Evolutionary conservation across 2,888 invertebrate species (phyloP).

Genomic region (Rhagophthalmus giganteus): DNA sequence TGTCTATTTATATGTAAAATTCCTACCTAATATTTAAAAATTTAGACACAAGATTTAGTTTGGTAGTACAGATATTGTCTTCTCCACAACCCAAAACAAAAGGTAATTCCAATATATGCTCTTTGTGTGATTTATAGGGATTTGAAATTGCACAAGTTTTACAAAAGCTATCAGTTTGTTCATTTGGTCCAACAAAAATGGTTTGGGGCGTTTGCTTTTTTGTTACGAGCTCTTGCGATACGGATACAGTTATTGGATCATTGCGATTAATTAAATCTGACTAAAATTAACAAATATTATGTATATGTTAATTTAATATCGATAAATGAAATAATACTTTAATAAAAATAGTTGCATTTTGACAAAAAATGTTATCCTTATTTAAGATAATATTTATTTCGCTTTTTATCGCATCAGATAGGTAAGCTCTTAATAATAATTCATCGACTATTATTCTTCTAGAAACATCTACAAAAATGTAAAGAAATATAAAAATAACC

Average conservation of each 20-base stretch:
- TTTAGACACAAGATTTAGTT: constrained; percentile 36
- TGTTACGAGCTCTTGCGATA: constrained; percentile 25
- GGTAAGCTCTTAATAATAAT: constrained; percentile 25
- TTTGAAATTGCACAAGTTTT: constrained; percentile 41
- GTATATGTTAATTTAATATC: no score
- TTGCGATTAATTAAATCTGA: constrained; percentile 11
- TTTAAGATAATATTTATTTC: constrained; percentile 14
- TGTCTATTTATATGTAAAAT: neutral
- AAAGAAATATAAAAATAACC: no score
- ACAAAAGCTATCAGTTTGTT: constrained; percentile 40
- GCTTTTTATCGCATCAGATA: constrained; percentile 3
- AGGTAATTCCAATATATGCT: constrained; percentile 40
- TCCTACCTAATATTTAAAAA: constrained; percentile 35
- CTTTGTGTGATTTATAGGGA: constrained; percentile 33
- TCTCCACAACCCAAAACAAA: constrained; percentile 46
- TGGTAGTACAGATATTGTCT: constrained; percentile 43
- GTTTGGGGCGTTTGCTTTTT: constrained; percentile 17
- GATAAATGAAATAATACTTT: constrained; percentile 7
- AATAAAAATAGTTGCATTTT: constrained; percentile 27
- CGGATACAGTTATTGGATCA: constrained; percentile 36
- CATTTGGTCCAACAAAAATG: constrained; percentile 23
- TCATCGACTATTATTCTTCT: constrained; percentile 30
- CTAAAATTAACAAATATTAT: constrained; percentile 16
- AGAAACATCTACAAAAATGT: constrained; percentile 9
- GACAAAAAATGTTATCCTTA: constrained; percentile 16